Evolutionary conservation across 2,888 invertebrate species (phyloP).

Genomic region (Drosophila paracracens): DNA sequence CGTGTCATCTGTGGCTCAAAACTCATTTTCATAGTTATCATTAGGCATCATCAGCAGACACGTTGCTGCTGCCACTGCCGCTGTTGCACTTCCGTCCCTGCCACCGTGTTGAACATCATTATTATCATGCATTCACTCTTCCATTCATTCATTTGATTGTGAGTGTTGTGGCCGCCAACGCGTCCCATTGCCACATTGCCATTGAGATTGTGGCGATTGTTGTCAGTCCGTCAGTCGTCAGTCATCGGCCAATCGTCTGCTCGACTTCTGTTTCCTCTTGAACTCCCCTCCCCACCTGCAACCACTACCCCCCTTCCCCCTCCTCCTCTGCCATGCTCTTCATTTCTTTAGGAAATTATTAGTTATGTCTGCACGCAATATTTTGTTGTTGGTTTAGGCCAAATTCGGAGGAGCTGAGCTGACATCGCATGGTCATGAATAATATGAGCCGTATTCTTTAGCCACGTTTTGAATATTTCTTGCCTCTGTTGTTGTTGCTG

Average conservation of each 20-base stretch:
- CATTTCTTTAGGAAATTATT: conserved; percentile 60
- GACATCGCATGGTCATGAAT: conserved; percentile 53
- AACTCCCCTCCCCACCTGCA: conserved; percentile 10
- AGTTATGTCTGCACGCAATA: conserved; percentile 72
- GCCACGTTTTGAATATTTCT: conserved; percentile 66
- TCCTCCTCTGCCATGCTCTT: conserved; percentile 11
- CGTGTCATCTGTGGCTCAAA: conserved; percentile 73
- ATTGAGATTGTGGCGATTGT: conserved; percentile 6
- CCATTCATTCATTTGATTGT: conserved; percentile 23
- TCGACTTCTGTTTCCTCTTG: conserved; percentile 63
- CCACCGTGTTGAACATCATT: conserved; percentile 62
- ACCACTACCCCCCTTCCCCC: not conserved
- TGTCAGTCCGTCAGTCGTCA: conserved; percentile 5
- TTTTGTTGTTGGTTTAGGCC: conserved; percentile 63
- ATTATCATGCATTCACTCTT: conserved; percentile 42
- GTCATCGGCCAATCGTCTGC: conserved; percentile 61
- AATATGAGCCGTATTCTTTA: conserved; percentile 45
- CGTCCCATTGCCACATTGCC: conserved; percentile 26
- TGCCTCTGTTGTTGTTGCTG: conserved; percentile 2
- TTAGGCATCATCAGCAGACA: conserved; percentile 68
- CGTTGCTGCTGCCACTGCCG: conserved; percentile 27
- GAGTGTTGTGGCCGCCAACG: conserved; percentile 45
- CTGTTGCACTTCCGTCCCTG: conserved; percentile 26
- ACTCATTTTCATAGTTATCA: conserved; percentile 82
- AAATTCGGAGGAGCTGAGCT: conserved; percentile 24